Evolutionary conservation across 1,140 invertebrate species (phyloP), one percentile per base, ranked within the genome.

Genomic region (Pseudoatta argentina): DNA sequence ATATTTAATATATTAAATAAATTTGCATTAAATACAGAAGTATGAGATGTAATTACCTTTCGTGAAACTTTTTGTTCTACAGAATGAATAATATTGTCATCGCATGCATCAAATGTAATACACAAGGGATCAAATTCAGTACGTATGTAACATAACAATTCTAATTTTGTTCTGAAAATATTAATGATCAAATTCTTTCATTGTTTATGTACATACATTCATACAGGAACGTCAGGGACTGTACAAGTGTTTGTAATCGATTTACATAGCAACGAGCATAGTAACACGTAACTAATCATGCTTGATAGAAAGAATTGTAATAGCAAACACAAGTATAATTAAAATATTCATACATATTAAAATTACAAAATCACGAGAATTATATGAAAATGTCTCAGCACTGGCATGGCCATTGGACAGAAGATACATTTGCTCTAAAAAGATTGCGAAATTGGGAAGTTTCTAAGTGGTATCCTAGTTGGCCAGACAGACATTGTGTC

Each of bases 41-140:
- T 48, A 21, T 75, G 1, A 51, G 27, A 16, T 73, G 71, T 16
- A 69, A 78, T 94, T 93, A 95, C 96, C 92, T 97, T 97, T 88
- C 96, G 95, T 8, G 97, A 97, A 21, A 97, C 96, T 93, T 97
- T 97, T 93, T 98, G 97, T 93, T 98, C 97, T 57, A 98, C 95
- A 7, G 97, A 97, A 91, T 97, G 96, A 66, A 98, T 96, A 79
- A 97, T 96, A 93, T 97, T 96, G 63, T 96, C 95, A 78, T 97
- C 96, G 69, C 96, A 94, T 88, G 96, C 94, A 93, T 97, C 97
- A 91, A 97, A 97, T 90, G 95, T 95, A 71, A 97, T 96, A 91
- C 96, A 96, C 34, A 97, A 92, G 39, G 97, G 97, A 95, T 97
- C 97, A 91, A 96, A 97, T 92, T 97, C 97, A 16, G 97, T 97